Base-by-base conservation (phyloP, 2,113 vertebrate species). In the Melanocharis versteri region DNA sequence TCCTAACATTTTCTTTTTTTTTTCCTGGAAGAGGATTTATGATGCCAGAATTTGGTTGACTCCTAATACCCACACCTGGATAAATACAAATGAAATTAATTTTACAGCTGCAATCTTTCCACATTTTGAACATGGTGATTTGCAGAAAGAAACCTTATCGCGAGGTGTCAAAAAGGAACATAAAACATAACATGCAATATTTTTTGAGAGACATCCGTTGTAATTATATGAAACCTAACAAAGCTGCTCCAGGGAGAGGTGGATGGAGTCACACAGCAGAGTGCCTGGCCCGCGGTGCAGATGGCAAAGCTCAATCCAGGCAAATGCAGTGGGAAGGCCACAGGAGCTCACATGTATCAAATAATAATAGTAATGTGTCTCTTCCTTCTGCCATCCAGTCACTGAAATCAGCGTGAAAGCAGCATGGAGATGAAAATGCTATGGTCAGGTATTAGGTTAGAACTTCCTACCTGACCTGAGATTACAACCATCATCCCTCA, bases 41-140 rank as follows among this genome's bases (percentile, higher is more conserved):
- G 76, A 89, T 80, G 62, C 60, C 66, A 81, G 71, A 64, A 94
- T 92, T 75, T 73, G 21, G 72, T 89, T 93, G 94, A 93, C 79
- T 97, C 70, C 65, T 72, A 91, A 95, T 69, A 93, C 70, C 77
- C 45, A 93, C 80, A 53, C 60, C 93, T 93, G 95, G 96, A 86
- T 95, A 97, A 96, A 97, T 97, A 94, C 93, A 97, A 97, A 97
- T 94, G 47, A 97, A 96, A 96, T 97, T 96, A 90, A 90, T 95
- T 96, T 96, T 91, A 93, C 85, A 93, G 79, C 94, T 85, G 50
- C 82, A 89, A 82, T 97, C 81, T 97, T 97, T 97, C 95, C 80
- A 98, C 93, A 94, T 91, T 95, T 95, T 96, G 92, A 95, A 87
- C 95, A 95, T 70, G 86, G 78, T 73, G 87, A 91, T 96, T 93